These are phyloP conservation scores for Eristalis pertinax DNA, from an alignment of 2,888 invertebrate genomes.

Conservation along the genomic window DNA sequence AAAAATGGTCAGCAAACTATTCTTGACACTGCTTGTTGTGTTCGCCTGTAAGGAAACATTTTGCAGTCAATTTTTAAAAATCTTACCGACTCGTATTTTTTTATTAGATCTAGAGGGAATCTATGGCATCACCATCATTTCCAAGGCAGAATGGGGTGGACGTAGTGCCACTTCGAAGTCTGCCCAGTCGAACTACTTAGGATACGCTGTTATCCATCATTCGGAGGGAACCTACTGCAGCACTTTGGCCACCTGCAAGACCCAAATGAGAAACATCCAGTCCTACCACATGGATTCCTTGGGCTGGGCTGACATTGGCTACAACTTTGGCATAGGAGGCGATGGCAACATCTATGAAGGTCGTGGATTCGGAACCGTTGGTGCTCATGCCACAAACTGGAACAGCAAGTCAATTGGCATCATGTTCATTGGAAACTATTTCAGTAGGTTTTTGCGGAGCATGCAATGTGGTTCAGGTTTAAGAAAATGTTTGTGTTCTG, in stretches of 20 bases:
- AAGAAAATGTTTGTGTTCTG: not conserved
- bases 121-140: slow-evolving; percentile 74
- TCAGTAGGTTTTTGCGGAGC: slow-evolving; percentile 4
- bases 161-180: slow-evolving; percentile 75
- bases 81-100: not conserved
- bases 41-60: slow-evolving; percentile 2
- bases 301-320: slow-evolving; percentile 78
- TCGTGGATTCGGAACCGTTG: slow-evolving; percentile 77
- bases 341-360: slow-evolving; percentile 79
- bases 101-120: not conserved
- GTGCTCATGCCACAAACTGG: slow-evolving; percentile 78
- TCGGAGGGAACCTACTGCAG: slow-evolving; percentile 75
- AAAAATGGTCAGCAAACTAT: slow-evolving; percentile 11
- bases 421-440: slow-evolving; percentile 76
- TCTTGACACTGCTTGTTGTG: slow-evolving; percentile 1
- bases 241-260: slow-evolving; percentile 75
- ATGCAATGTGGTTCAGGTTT: not conserved
- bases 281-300: slow-evolving; percentile 77
- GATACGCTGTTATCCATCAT: slow-evolving; percentile 77
- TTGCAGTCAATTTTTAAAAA: not conserved
- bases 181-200: slow-evolving; percentile 72
- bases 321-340: slow-evolving; percentile 78
- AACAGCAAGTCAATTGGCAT: slow-evolving; percentile 78
- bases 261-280: slow-evolving; percentile 77
- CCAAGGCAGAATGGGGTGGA: slow-evolving; percentile 77